Evolutionary conservation across 1,140 invertebrate species (phyloP), one percentile per base, ranked within the genome.

Genomic region (Neoseiulus cucumeris): DNA sequence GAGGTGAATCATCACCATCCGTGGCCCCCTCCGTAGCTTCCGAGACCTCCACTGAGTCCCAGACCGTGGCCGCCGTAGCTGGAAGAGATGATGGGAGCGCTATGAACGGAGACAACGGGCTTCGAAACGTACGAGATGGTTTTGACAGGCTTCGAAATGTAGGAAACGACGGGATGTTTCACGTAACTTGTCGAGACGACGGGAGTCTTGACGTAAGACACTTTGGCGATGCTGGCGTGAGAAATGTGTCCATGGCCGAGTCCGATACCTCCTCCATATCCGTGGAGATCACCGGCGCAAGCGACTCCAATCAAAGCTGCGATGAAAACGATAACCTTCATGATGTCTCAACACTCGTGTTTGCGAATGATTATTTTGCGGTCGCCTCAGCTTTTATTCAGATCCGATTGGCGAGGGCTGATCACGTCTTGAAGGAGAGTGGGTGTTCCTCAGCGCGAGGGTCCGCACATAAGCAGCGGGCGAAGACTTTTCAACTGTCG

Each of bases 121-220:
- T 59, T 59, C 51, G 51, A 59, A 6, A 59, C 51, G 51, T 59
- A 59, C 51, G 51, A 59, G 51, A 59, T 59, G 51, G 51, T 18
- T 20, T 59, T 59, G 1, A 59, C 51, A 12, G 51, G 51, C 9
- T 59, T 59, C 51, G 51, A 59, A 2, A 59, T 33, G 33, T 59
- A 59, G 51, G 51, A 59, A 25, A 59, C 51, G 22, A 59, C 22
- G 51, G 51, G 51, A 4, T 59, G 25, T 33, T 59, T 59, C 51
- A 59, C 51, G 33, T 59, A 59, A 20, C 17, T 25, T 1, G 51
- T 59, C 14, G 51, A 59, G 1, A 59, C 51, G 22, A 59, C 33
- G 51, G 51, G 51, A 33, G 51, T 59, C 22, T 59, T 59, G 14
- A 59, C 51, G 51, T 59, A 59, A 14, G 51, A 59, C 14, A 59